A percentile compares a stretch with the other conserved stretches of the same genome.
Conservation (phyloP, 92 coral and sea anemone genomes). For the Epizoanthus scotinus region DNA sequence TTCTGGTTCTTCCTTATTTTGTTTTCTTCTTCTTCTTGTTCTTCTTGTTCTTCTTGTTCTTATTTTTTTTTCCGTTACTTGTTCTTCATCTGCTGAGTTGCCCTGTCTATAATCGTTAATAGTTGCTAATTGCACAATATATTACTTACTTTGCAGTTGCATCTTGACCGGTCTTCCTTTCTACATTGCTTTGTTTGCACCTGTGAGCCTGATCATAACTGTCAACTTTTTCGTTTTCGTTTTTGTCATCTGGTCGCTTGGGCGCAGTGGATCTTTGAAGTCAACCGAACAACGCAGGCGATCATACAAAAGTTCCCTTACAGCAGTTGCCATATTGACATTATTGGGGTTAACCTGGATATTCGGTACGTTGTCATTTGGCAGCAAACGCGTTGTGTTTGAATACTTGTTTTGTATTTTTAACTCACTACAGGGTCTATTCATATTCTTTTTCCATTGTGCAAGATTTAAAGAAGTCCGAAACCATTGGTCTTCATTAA, state of each 20-base stretch:
- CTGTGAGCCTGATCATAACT: constrained; percentile 40
- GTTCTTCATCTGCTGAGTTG: no score
- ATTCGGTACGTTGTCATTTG: constrained; percentile 51
- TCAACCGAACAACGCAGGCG: constrained; percentile 5
- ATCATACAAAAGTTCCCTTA: constrained; percentile 2
- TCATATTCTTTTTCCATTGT: constrained; percentile 56
- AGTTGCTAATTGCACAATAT: no score
- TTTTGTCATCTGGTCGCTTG: constrained; percentile 44
- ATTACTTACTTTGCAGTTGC: constrained; percentile 34
- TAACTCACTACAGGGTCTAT: constrained; percentile 54
- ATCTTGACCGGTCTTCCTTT: constrained; percentile 45
- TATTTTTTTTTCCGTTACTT: no score
- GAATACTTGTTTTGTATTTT: constrained; percentile 53
- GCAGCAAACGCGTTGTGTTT: constrained; percentile 41
- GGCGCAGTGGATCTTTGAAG: constrained; percentile 8
- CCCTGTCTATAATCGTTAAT: no score
- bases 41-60: no score
- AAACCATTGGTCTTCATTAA: constrained; percentile 38
- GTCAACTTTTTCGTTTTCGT: constrained; percentile 45
- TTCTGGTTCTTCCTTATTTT: not conserved
- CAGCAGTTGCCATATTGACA: constrained; percentile 44
- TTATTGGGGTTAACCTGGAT: constrained; percentile 54
- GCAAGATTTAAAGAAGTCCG: constrained; percentile 46
- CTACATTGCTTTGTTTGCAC: constrained; percentile 46
- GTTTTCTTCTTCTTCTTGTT: not conserved